Conservation (phyloP, 2,888 invertebrate species). For the Theretra japonica region DNA sequence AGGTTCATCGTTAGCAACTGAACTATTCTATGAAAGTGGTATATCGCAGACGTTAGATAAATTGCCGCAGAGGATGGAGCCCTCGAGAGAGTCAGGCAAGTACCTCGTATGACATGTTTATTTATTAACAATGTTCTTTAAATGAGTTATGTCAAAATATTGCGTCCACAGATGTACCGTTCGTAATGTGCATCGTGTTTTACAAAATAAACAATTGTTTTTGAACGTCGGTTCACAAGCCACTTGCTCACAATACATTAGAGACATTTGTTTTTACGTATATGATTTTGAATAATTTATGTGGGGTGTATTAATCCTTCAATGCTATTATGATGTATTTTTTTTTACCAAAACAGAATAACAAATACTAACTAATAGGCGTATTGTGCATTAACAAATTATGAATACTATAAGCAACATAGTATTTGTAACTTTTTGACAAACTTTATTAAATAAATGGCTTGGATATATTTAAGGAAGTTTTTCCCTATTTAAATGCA, state of each 20-base stretch:
- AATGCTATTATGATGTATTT: background rate
- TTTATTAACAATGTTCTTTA: constrained; percentile 14
- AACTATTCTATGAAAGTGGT: constrained; percentile 80
- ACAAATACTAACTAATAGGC: background rate
- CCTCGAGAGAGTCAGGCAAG: constrained; percentile 82
- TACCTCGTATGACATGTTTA: constrained; percentile 34
- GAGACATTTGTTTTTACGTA: background rate
- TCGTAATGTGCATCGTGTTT: constrained; percentile 37
- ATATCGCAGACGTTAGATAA: constrained; percentile 63
- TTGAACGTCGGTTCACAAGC: constrained; percentile 9
- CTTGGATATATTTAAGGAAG: background rate
- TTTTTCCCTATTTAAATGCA: too few relatives aligned
- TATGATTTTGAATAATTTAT: background rate
- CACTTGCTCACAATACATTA: background rate
- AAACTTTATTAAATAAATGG: background rate
- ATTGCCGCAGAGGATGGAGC: constrained; percentile 75
- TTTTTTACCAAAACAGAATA: background rate
- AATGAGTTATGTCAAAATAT: constrained; percentile 34
- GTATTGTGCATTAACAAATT: background rate
- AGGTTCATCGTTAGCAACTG: constrained; percentile 82
- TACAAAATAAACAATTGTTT: constrained; percentile 41
- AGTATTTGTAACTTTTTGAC: background rate
- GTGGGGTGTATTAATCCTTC: background rate
- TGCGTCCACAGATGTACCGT: constrained; percentile 10
- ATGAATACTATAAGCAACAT: background rate